Evolutionary conservation across 2,113 vertebrate species (phyloP).

Genomic region (Sander vitreus): DNA sequence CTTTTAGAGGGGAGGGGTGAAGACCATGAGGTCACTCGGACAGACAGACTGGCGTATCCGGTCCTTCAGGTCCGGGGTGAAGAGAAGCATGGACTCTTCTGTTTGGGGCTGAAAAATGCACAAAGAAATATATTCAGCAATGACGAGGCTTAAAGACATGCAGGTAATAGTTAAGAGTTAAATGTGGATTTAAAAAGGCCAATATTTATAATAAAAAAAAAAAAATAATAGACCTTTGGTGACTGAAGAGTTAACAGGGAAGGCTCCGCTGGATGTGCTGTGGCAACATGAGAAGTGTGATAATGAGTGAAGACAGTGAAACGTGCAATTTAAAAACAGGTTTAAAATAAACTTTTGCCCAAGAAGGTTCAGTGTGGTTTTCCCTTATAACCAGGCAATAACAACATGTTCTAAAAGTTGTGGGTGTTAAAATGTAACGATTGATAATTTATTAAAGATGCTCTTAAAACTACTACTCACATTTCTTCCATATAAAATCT

Average conservation of each 20-base stretch:
- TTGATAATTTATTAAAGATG: too few relatives aligned
- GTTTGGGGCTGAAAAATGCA: conserved; percentile 48
- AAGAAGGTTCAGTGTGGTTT: neutral
- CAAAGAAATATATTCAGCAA: neutral
- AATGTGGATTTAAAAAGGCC: neutral
- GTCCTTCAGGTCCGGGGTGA: conserved; percentile 78
- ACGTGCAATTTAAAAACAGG: neutral
- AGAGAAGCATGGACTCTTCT: conserved; percentile 71
- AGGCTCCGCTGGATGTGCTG: conserved; percentile 61
- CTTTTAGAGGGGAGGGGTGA: conserved; percentile 76
- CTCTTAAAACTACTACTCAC: too few relatives aligned
- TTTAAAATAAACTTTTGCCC: neutral
- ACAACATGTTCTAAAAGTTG: neutral
- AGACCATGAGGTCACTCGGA: conserved; percentile 82
- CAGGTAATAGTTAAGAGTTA: neutral
- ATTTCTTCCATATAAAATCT: neutral
- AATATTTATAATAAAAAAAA: neutral
- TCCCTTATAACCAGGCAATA: neutral
- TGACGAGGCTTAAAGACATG: neutral
- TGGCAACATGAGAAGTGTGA: conserved; percentile 49
- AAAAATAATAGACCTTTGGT: conserved; percentile 70
- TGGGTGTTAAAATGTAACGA: too few relatives aligned
- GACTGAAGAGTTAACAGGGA: conserved; percentile 54
- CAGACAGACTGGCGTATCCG: conserved; percentile 79
- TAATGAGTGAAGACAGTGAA: conserved; percentile 16